Evolutionary conservation across 1,140 invertebrate genomes (phyloP).

Genomic region (Drosophila busckii): DNA sequence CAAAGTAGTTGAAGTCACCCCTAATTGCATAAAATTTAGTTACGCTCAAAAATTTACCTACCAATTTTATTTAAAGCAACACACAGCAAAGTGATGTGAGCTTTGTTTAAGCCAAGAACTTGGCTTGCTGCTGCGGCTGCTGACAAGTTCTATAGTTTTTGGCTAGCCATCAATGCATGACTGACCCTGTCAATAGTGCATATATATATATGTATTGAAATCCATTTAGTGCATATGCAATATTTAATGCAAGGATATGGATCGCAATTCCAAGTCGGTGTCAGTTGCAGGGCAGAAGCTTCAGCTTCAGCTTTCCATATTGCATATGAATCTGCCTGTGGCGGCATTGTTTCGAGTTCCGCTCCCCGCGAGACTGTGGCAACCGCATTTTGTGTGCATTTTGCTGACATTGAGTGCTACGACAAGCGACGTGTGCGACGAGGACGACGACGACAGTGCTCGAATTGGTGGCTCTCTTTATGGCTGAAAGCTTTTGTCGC

Average conservation of each 20-base stretch:
- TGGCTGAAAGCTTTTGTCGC: conserved; percentile 78
- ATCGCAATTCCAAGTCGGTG: conserved; percentile 47
- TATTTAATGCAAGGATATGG: conserved; percentile 67
- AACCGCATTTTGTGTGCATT: conserved; percentile 57
- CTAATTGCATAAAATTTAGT: conserved; percentile 22
- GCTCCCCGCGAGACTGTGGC: conserved; percentile 5
- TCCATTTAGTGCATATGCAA: conserved; percentile 67
- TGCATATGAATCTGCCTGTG: conserved; percentile 20
- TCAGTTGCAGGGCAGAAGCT: conserved; percentile 17
- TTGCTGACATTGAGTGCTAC: conserved; percentile 74
- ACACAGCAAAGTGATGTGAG: neutral
- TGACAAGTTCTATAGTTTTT: conserved; percentile 64
- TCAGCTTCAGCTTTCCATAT: neutral
- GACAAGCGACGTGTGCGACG: conserved; percentile 60
- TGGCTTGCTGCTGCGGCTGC: conserved; percentile 24
- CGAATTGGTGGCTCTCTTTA: conserved; percentile 55
- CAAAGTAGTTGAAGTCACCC: conserved; percentile 18
- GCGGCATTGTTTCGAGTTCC: conserved; percentile 54
- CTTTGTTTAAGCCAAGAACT: conserved; percentile 5
- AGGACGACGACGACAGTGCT: conserved; percentile 17
- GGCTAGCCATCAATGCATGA: conserved; percentile 72
- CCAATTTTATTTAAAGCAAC: conserved; percentile 1
- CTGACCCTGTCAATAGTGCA: conserved; percentile 67
- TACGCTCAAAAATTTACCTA: conserved; percentile 5
- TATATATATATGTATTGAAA: conserved; percentile 44